Evolutionary conservation across 2,888 invertebrate species (phyloP).

Genomic region (Leucophora obtusa): DNA sequence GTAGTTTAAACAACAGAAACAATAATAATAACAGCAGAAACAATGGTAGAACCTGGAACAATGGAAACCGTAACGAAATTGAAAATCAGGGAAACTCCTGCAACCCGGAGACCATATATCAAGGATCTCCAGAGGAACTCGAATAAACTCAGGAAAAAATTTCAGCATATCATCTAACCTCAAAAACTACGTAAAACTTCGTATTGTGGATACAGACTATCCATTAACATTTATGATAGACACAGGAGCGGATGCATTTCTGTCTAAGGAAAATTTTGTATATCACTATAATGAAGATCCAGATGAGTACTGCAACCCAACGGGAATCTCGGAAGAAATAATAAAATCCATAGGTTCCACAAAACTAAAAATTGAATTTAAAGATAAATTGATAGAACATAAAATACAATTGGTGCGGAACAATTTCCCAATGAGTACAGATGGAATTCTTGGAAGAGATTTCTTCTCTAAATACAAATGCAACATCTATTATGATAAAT

Average conservation of each 20-base stretch:
- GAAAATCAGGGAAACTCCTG: constrained; percentile 7
- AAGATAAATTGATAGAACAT: background rate
- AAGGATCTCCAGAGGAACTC: background rate
- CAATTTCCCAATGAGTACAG: too few relatives aligned
- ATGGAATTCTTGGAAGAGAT: too few relatives aligned
- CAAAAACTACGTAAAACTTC: too few relatives aligned
- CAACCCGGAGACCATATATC: constrained; percentile 15
- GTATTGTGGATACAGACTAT: constrained; percentile 14
- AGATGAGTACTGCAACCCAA: constrained; percentile 26
- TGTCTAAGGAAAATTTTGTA: constrained; percentile 32
- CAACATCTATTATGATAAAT: too few relatives aligned
- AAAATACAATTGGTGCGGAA: constrained; percentile 30
- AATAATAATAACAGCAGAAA: constrained; percentile 7
- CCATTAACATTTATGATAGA: constrained; percentile 29
- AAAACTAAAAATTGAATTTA: constrained; percentile 14
- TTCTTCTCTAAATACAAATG: constrained; percentile 34
- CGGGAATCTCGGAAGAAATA: constrained; percentile 22
- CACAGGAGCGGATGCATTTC: constrained; percentile 34
- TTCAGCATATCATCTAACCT: constrained; percentile 12
- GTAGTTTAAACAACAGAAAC: too few relatives aligned
- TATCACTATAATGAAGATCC: too few relatives aligned
- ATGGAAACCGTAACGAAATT: constrained; percentile 10
- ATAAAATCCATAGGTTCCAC: constrained; percentile 23
- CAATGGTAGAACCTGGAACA: constrained; percentile 2
- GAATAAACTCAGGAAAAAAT: background rate